Conservation (phyloP, 2,888 invertebrate genomes). For the Eutolmus rufibarbis region DNA sequence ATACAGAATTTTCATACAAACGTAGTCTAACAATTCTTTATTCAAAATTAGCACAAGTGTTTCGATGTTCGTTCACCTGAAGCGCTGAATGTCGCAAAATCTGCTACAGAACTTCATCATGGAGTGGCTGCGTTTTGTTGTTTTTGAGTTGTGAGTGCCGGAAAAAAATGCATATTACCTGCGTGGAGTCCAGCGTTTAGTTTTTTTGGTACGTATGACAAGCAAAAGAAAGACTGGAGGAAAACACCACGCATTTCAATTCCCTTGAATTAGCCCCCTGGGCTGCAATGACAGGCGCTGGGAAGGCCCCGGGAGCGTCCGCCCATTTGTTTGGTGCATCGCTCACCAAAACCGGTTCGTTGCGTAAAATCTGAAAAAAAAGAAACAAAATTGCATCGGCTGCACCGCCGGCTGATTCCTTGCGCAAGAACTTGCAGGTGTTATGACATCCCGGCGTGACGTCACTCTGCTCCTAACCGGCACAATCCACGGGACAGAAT, state of each 20-base stretch:
- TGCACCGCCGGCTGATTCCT: not conserved
- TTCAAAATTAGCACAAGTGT: not conserved
- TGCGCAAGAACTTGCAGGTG: not conserved
- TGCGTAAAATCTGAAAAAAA: not conserved
- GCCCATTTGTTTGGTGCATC: not conserved
- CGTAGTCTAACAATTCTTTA: not conserved
- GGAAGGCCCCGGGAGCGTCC: not conserved
- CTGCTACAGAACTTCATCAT: not conserved
- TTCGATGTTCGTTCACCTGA: not conserved
- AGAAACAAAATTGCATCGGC: not conserved
- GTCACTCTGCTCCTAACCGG: not conserved
- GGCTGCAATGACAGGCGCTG: not conserved
- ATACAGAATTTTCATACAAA: not conserved
- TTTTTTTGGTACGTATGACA: not conserved
- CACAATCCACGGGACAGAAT: not conserved
- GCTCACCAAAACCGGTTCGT: not conserved
- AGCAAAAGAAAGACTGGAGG: not conserved
- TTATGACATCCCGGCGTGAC: not conserved
- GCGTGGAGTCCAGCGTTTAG: not conserved
- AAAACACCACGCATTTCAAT: not conserved
- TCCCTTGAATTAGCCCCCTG: not conserved
- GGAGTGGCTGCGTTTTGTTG: not conserved
- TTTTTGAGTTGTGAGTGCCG: not conserved
- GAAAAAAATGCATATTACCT: not conserved
- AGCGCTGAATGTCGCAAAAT: not conserved